Evolutionary conservation across 2,113 vertebrate species (phyloP).

Genomic region (Hyperoodon ampullatus): DNA sequence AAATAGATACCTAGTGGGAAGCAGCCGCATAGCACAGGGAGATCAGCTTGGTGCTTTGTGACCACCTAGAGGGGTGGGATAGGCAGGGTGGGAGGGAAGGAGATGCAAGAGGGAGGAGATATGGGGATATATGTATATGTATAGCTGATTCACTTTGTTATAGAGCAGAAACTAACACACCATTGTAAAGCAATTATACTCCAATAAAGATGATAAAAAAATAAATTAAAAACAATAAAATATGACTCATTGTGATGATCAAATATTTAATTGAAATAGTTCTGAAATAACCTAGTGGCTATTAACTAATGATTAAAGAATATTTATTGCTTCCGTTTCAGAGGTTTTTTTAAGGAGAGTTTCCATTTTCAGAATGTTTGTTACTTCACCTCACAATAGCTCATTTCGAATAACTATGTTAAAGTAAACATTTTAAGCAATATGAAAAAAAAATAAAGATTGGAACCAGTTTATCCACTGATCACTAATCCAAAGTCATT

Average conservation of each 20-base stretch:
- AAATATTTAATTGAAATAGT: conserved; percentile 10
- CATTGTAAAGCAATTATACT: too few species aligned
- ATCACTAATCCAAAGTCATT: neutral
- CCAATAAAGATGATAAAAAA: too few species aligned
- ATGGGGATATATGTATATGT: too few species aligned
- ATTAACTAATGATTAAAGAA: neutral
- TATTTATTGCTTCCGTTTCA: neutral
- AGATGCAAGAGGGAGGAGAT: too few species aligned
- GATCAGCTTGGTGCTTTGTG: too few species aligned
- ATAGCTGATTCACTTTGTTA: too few species aligned
- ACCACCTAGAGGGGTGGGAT: too few species aligned
- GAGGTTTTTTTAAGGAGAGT: neutral
- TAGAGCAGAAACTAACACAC: too few species aligned
- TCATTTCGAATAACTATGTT: neutral
- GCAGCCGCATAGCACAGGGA: too few species aligned
- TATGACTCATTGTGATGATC: neutral
- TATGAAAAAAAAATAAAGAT: neutral
- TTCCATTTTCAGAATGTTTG: neutral
- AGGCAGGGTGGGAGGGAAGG: too few species aligned
- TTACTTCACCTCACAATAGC: neutral
- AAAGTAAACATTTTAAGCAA: neutral
- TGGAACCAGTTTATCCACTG: neutral
- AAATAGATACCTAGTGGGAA: too few species aligned
- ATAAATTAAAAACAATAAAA: too few species aligned
- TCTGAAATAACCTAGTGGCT: neutral